A percentile compares a stretch with the other conserved stretches of the same genome.
Evolutionary conservation across 2,888 invertebrate species (phyloP).

Genomic region (Patella depressa): DNA sequence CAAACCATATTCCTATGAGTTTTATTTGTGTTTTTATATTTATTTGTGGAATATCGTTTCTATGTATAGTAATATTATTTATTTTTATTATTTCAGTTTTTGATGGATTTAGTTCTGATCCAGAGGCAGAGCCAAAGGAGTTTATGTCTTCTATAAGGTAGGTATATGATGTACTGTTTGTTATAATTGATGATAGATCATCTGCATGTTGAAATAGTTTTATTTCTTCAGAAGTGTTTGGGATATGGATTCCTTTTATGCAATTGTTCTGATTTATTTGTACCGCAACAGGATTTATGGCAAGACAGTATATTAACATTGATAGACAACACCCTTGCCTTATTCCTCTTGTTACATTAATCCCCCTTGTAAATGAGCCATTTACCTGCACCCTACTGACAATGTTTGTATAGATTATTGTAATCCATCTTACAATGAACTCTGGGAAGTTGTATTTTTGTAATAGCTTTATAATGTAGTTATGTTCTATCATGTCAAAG

Average conservation of each 20-base stretch:
- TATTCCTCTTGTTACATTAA: neutral
- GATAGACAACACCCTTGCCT: neutral
- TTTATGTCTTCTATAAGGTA: neutral
- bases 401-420: neutral
- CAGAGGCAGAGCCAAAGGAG: neutral
- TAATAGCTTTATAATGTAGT: neutral
- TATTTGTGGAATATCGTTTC: too few relatives aligned
- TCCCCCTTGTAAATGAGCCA: neutral
- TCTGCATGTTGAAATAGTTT: neutral
- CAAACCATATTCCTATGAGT: neutral
- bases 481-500: neutral
- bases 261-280: neutral
- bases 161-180: neutral
- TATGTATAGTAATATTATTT: neutral
- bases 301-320: neutral
- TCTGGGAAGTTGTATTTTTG: neutral
- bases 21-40: neutral
- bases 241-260: neutral
- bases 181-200: neutral
- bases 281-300: neutral
- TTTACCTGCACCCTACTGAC: neutral
- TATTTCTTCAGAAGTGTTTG: neutral
- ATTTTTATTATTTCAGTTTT: neutral
- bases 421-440: neutral
- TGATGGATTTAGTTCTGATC: neutral